Percentiles rank a stretch among this genome's conserved stretches.
Conservation (phyloP, 2,797 vertebrate species). For the Allochrocebus solatus region DNA sequence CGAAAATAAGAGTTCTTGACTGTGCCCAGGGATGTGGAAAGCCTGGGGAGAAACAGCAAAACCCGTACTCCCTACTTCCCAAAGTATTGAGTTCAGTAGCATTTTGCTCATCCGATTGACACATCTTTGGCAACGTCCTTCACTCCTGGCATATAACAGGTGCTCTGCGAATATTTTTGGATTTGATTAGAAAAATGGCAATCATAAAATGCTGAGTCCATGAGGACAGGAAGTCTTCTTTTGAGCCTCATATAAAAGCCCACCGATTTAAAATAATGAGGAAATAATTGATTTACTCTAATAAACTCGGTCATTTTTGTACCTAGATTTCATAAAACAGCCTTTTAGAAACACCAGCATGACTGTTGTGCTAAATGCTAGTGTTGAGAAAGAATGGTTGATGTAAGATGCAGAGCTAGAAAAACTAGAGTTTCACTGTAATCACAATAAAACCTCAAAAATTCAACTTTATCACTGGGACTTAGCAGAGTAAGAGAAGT, state of each 20-base stretch:
- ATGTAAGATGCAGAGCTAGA: neutral
- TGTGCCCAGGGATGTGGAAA: neutral
- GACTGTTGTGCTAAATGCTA: neutral
- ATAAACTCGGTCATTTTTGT: neutral
- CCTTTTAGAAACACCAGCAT: neutral
- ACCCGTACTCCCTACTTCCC: neutral
- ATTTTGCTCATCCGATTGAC: neutral
- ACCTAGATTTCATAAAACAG: neutral
- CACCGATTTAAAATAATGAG: neutral
- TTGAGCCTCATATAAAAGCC: neutral
- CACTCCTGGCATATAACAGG: neutral
- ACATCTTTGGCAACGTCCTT: neutral
- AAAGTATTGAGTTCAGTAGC: neutral
- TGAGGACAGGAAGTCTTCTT: neutral
- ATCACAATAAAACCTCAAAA: neutral
- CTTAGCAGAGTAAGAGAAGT: neutral
- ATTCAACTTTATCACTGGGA: neutral
- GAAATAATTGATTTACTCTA: neutral
- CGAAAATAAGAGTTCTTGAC: neutral
- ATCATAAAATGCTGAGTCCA: neutral
- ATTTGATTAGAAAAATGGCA: constrained; percentile 11
- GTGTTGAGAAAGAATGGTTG: neutral
- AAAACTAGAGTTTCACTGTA: neutral
- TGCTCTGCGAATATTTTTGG: neutral
- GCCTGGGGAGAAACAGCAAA: neutral